Conservation (phyloP, 2,113 vertebrate species). For the Urocitellus parryii region DNA sequence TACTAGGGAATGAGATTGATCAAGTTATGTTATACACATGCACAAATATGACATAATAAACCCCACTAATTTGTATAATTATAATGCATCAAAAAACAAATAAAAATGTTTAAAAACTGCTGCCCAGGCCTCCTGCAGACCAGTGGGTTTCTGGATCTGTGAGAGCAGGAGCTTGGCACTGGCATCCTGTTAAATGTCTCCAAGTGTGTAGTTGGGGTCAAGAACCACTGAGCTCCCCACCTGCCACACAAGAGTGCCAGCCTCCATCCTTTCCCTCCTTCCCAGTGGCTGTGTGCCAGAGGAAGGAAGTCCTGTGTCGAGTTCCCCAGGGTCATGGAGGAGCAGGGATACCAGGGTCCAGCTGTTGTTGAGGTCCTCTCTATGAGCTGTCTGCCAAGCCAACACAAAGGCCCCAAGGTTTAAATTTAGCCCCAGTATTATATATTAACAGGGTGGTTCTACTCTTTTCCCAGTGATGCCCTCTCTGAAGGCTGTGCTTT, state of each 20-base stretch:
- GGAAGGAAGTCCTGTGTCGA: not conserved
- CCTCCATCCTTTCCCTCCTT: too few relatives aligned
- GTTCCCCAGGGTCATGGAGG: not conserved
- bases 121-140: not conserved
- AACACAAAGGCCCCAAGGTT: not conserved
- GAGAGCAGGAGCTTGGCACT: not conserved
- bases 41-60: too few relatives aligned
- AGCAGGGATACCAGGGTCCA: not conserved
- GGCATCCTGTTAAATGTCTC: not conserved
- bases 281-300: not conserved
- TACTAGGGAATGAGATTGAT: too few relatives aligned
- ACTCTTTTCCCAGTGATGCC: constrained; percentile 28
- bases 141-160: not conserved
- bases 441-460: not conserved
- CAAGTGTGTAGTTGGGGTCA: not conserved
- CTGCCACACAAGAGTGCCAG: not conserved
- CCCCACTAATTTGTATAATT: too few relatives aligned
- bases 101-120: not conserved
- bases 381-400: not conserved
- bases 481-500: constrained; percentile 46
- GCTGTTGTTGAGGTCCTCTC: not conserved
- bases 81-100: too few relatives aligned
- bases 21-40: too few relatives aligned
- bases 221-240: not conserved
- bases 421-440: not conserved